Percentiles rank a stretch among this genome's conserved stretches.
These are phyloP conservation scores for Athetis lepigone DNA, from an alignment of 2,888 invertebrate genomes.

Conservation along the genomic window DNA sequence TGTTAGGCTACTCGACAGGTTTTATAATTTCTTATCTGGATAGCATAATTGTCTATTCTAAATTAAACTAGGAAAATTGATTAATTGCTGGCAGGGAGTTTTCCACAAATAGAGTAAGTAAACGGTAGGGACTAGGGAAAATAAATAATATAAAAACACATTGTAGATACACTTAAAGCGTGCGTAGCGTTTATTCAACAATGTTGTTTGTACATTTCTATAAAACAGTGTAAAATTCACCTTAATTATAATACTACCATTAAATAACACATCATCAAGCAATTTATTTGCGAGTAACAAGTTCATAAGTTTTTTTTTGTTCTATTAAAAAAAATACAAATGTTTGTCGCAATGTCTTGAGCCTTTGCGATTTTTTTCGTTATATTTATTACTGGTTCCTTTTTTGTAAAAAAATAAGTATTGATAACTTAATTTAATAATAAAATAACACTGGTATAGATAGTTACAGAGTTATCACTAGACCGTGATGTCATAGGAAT, in stretches of 20 bases:
- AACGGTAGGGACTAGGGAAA: not conserved
- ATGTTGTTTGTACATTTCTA: constrained; percentile 37
- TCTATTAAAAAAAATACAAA: not conserved
- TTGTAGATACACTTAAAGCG: constrained; percentile 21
- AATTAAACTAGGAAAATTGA: no score
- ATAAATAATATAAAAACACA: constrained; percentile 31
- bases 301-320: constrained; percentile 34
- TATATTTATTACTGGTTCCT: not conserved
- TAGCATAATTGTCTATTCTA: no score
- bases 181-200: constrained; percentile 52
- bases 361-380: constrained; percentile 7
- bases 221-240: constrained; percentile 51
- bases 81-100: no score
- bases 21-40: no score
- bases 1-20: no score
- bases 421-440: constrained; percentile 12
- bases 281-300: constrained; percentile 29
- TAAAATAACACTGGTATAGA: constrained; percentile 15
- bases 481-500: constrained; percentile 6
- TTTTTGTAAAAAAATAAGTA: constrained; percentile 4
- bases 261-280: constrained; percentile 44
- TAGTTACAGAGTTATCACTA: constrained; percentile 5
- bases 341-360: constrained; percentile 4
- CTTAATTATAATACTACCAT: constrained; percentile 44
- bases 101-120: no score